Evolutionary conservation across 2,113 vertebrate species (phyloP), one percentile per base, ranked within the genome.

Genomic region (Tachycineta bicolor): DNA sequence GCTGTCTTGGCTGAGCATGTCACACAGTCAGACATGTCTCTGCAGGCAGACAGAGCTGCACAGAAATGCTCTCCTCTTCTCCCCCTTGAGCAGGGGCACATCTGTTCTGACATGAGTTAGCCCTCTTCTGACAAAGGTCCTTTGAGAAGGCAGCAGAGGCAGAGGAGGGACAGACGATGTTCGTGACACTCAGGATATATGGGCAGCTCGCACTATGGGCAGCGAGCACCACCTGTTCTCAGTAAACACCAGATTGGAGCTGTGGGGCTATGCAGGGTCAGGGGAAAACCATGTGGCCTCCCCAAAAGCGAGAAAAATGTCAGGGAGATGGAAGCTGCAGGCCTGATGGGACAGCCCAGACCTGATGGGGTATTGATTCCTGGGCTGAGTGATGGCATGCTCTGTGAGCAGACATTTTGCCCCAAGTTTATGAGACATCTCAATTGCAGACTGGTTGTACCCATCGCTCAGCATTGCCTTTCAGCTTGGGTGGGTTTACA

Each of bases 171-270:
- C 74, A 46, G 79, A 24, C 0, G 0, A 64, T 53, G 64, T 47
- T 17, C 9, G 1, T 24, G 47, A 43, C 58, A 33, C 83, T 67
- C n/a, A 24, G 59, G 44, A 49, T 91, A 5, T 31, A 33, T 5
- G 52, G 87, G 34, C 82, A 91, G 83, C 75, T 92, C 3, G 0
- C 11, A 3, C 68, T 81, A 55, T 67, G 53, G 63, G 68, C 43
- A 97, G 44, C 43, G 83, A 95, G 67, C 74, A 86, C 93, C 96
- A 91, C 93, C 96, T 96, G 94, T 76, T 96, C 87, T 55, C 71
- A 70, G 77, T 11, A 95, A 96, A 93, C 78, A 94, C 55, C 96
- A 97, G 94, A 96, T 87, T 94, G 97, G 90, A 91, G 78, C 83
- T 94, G n/a, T 89, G 81, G 70, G 89, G 83, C 80, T 94, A 23